A percentile compares a stretch with the other conserved stretches of the same genome.
phyloP scores from a whole-genome alignment of 1,140 invertebrate species.

The Zaprionus camerounensis region DNA sequence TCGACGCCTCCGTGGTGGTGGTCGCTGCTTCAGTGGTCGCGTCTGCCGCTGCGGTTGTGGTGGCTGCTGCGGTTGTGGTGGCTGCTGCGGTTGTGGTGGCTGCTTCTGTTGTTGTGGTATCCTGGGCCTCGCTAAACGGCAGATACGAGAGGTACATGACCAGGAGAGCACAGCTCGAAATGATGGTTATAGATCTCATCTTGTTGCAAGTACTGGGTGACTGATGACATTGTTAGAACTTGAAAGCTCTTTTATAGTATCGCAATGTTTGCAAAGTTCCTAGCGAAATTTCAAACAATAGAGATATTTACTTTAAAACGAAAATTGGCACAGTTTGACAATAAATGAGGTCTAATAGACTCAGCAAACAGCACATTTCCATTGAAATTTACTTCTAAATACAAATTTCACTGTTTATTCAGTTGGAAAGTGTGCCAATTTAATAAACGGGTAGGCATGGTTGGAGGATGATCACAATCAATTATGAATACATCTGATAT shows the following conservation, averaged over 20 bases:
- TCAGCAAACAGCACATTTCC: neutral
- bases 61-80: too few species aligned
- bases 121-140: neutral
- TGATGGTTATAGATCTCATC: slow-evolving; percentile 2
- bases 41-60: neutral
- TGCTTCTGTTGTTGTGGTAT: too few species aligned
- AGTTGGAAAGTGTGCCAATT: too few species aligned
- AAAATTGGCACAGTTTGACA: neutral
- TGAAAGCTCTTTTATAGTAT: slow-evolving; percentile 2
- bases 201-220: neutral
- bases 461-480: too few species aligned
- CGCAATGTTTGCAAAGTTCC: neutral
- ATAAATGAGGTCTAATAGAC: neutral
- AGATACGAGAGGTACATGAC: slow-evolving; percentile 5
- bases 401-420: too few species aligned
- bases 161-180: slow-evolving; percentile 7
- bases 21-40: neutral
- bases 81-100: too few species aligned
- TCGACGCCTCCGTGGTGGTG: neutral
- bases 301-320: neutral
- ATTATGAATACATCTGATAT: too few species aligned
- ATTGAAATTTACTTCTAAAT: neutral
- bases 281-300: neutral
- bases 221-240: neutral
- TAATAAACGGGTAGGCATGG: too few species aligned